Percentiles rank a stretch among this genome's conserved stretches.
These are phyloP conservation scores for Eriosoma lanigerum DNA, from an alignment of 1,140 invertebrate genomes.

Conservation along the genomic window DNA sequence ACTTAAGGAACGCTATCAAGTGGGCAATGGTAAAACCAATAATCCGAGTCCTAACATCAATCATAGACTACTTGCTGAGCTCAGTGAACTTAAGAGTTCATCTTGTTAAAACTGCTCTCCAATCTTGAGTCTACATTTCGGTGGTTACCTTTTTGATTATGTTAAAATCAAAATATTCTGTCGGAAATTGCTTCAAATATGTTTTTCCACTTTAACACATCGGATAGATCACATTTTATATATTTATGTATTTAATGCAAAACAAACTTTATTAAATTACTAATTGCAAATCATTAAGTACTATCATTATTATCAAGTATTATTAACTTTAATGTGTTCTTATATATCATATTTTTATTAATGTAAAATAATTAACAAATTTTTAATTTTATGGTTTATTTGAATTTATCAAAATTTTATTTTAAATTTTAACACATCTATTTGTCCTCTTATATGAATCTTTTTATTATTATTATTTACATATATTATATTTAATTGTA, in stretches of 20 bases:
- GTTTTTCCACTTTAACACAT: not conserved
- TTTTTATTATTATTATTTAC: constrained; percentile 27
- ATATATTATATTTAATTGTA: not conserved
- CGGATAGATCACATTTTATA: not conserved
- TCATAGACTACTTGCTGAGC: constrained; percentile 59
- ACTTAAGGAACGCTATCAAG: constrained; percentile 67
- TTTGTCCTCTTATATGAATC: constrained; percentile 41
- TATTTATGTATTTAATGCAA: not conserved
- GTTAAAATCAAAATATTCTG: not conserved
- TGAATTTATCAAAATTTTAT: constrained; percentile 22
- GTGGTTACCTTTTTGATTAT: not conserved
- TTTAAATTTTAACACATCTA: constrained; percentile 17
- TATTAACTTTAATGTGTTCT: constrained; percentile 48
- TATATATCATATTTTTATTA: constrained; percentile 20
- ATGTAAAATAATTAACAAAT: constrained; percentile 22
- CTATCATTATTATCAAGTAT: constrained; percentile 47
- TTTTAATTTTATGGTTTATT: constrained; percentile 10
- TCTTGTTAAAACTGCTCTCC: constrained; percentile 58
- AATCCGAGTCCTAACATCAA: constrained; percentile 58
- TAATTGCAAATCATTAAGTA: constrained; percentile 25
- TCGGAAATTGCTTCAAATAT: not conserved
- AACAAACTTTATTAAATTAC: constrained; percentile 23
- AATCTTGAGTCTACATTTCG: not conserved
- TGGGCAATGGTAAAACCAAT: constrained; percentile 54
- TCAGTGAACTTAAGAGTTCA: constrained; percentile 63